Percentiles rank a stretch among this genome's conserved stretches.
Evolutionary conservation across 2,888 invertebrate species (phyloP).

Genomic region (Argyresthia albistria): DNA sequence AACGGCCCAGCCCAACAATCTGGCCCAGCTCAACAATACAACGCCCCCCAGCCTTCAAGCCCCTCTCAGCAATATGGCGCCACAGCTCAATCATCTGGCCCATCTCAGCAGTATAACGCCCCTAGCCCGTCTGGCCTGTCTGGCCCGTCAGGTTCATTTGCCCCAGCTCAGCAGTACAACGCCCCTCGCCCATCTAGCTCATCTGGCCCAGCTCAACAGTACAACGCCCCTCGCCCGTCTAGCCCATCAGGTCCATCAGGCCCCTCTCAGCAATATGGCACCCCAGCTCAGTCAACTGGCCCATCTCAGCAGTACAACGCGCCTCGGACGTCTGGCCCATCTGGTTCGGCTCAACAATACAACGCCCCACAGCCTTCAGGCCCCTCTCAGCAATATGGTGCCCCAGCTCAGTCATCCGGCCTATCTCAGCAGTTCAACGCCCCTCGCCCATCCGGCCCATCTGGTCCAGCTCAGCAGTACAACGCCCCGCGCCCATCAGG

Average conservation of each 20-base stretch:
- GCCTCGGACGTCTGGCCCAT: background rate
- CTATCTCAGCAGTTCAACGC: background rate
- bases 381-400: slow-evolving; percentile 2
- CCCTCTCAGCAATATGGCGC: slow-evolving; percentile 2
- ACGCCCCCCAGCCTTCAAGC: slow-evolving; percentile 1
- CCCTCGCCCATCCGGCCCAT: background rate
- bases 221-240: slow-evolving; percentile 8
- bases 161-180: too few relatives aligned
- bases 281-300: background rate
- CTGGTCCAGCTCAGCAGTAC: background rate
- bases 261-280: background rate
- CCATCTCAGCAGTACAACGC: background rate
- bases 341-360: background rate
- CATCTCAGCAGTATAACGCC: background rate
- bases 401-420: background rate
- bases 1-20: background rate
- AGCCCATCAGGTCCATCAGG: background rate
- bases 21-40: background rate
- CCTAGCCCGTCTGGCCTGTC: too few relatives aligned
- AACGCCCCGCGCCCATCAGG: slow-evolving; percentile 8
- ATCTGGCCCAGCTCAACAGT: slow-evolving; percentile 22
- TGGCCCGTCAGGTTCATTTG: too few relatives aligned
- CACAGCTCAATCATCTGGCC: background rate
- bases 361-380: background rate
- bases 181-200: slow-evolving; percentile 5